Percentiles rank a stretch among this genome's conserved stretches.
phyloP scores from a whole-genome alignment of 2,888 invertebrate species.

The Prenolepis imparis region DNA sequence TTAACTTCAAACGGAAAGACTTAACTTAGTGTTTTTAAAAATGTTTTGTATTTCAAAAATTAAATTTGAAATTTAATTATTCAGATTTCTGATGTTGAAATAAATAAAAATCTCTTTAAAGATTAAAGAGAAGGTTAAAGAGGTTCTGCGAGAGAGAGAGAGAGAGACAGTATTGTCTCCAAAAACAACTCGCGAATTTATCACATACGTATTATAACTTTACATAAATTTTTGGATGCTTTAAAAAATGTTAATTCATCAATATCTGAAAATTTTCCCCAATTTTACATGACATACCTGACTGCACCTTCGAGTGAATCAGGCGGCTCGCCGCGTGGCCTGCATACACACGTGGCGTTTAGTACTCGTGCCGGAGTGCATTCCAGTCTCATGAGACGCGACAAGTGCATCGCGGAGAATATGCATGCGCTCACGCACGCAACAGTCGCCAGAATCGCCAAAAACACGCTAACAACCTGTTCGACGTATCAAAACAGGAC shows the following conservation, averaged over 20 bases:
- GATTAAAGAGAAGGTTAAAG: not conserved
- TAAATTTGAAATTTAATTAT: not conserved
- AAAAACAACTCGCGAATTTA: not conserved
- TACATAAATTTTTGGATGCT: not conserved
- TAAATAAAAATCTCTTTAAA: not conserved
- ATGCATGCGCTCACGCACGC: slow-evolving; percentile 79
- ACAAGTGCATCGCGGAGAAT: slow-evolving; percentile 79
- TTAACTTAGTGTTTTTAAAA: not conserved
- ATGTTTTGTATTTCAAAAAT: not conserved
- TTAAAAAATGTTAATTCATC: slow-evolving; percentile 1
- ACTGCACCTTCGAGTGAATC: slow-evolving; percentile 72
- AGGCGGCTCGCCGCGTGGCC: slow-evolving; percentile 66
- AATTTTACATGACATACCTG: slow-evolving; percentile 55
- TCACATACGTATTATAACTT: not conserved
- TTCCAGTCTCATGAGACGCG: slow-evolving; percentile 78
- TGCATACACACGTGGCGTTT: slow-evolving; percentile 82
- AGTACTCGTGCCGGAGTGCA: slow-evolving; percentile 79
- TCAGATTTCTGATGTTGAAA: not conserved
- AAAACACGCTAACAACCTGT: slow-evolving; percentile 78
- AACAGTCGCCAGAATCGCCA: slow-evolving; percentile 76
- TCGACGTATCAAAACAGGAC: not conserved
- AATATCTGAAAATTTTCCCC: not conserved
- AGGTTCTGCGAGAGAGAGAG: not conserved
- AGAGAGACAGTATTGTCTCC: not conserved
- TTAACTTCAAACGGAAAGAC: not conserved